Percentiles rank a stretch among this genome's conserved stretches.
These are phyloP conservation scores for Micrasema minimum DNA, from an alignment of 1,140 invertebrate genomes.

Conservation along the genomic window DNA sequence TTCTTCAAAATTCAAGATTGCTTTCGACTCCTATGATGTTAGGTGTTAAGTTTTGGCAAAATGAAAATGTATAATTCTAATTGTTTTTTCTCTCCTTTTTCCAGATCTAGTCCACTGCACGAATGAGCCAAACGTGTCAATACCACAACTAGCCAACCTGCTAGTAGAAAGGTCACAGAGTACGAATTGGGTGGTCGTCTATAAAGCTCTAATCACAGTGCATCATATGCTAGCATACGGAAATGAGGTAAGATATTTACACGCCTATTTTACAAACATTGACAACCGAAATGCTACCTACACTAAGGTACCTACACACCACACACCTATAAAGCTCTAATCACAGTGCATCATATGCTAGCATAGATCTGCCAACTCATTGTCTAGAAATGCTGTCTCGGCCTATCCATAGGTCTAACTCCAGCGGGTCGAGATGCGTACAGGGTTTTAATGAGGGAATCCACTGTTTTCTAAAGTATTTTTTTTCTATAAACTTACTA, in stretches of 20 bases:
- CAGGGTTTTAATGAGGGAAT: no score
- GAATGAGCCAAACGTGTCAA: conserved; percentile 99
- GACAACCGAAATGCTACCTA: background rate
- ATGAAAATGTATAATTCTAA: no score
- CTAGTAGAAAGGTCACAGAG: conserved; percentile 98
- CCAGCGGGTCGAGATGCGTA: no score
- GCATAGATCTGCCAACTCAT: no score
- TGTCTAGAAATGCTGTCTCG: no score
- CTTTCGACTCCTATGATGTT: no score
- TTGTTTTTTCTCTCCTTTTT: conserved; percentile 60
- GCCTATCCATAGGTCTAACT: no score
- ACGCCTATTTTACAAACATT: background rate
- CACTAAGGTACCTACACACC: no score
- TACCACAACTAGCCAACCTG: conserved; percentile 97
- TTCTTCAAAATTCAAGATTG: background rate
- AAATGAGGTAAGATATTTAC: conserved; percentile 88
- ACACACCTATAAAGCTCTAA: conserved; percentile 97
- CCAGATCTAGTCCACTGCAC: conserved; percentile 99
- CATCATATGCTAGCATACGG: conserved; percentile 99
- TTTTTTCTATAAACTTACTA: no score
- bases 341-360: conserved; percentile 98
- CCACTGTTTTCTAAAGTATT: no score
- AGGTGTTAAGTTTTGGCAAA: no score
- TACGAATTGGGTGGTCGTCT: conserved; percentile 98
- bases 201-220: conserved; percentile 97